These are phyloP conservation scores for Seira ritae DNA, from an alignment of 2,888 invertebrate species.

Conservation along the genomic window DNA sequence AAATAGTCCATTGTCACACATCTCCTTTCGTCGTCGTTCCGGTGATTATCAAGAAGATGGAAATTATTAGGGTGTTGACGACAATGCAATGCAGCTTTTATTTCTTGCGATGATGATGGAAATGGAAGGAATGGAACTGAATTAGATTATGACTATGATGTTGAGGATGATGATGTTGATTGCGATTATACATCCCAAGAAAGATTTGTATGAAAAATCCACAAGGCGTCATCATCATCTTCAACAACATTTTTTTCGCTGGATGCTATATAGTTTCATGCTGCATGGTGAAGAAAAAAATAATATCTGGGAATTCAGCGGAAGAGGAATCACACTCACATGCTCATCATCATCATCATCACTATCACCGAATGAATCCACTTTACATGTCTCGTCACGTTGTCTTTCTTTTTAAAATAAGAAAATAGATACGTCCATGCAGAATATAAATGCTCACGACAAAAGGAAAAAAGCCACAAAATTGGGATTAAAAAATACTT, in stretches of 20 bases:
- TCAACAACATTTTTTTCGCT: constrained; percentile 41
- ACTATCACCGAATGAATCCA: constrained; percentile 15
- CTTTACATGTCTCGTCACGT: constrained; percentile 23
- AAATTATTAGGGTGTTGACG: constrained; percentile 53
- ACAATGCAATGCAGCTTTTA: no score
- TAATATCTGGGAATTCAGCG: constrained; percentile 51
- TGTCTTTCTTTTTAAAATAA: constrained; percentile 5
- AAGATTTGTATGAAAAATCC: no score
- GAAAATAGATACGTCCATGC: not conserved
- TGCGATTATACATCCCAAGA: no score
- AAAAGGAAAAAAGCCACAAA: constrained; percentile 17
- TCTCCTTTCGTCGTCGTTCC: constrained; percentile 43
- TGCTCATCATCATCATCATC: constrained; percentile 61
- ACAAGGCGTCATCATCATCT: no score
- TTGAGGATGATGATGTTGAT: no score
- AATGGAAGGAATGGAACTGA: no score
- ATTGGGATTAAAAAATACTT: constrained; percentile 12
- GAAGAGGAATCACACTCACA: constrained; percentile 67
- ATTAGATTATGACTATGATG: no score
- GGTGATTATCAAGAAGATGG: constrained; percentile 29
- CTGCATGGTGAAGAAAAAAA: constrained; percentile 27
- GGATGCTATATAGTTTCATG: no score
- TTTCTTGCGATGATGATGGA: no score
- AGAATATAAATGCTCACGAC: no score
- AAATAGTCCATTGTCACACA: constrained; percentile 42